Evolutionary conservation across 1,140 invertebrate species (phyloP).

Genomic region (Ips typographus): DNA sequence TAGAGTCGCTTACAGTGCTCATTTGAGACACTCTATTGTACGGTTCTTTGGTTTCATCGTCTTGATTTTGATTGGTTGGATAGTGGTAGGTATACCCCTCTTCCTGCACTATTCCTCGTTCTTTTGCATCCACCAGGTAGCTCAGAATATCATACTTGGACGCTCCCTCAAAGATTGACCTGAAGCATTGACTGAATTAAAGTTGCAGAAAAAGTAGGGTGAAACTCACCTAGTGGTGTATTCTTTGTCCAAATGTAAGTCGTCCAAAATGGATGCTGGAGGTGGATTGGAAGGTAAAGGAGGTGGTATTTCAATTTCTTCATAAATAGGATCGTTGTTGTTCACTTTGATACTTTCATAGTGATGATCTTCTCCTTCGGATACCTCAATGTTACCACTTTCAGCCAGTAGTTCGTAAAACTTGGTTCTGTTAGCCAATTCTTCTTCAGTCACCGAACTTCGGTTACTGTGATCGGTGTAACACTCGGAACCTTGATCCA

Average conservation of each 20-base stretch:
- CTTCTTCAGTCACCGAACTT: constrained; percentile 60
- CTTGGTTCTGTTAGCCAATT: constrained; percentile 60
- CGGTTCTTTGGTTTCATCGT: constrained; percentile 58
- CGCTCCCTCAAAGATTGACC: constrained; percentile 80
- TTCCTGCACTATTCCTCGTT: constrained; percentile 66
- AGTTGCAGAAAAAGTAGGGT: constrained; percentile 17
- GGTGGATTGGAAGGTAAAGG: constrained; percentile 74
- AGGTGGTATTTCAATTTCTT: constrained; percentile 82
- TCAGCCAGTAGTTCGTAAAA: constrained; percentile 70
- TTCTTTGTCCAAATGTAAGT: constrained; percentile 59
- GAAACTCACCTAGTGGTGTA: constrained; percentile 54
- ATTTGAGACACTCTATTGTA: constrained; percentile 57
- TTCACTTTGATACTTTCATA: constrained; percentile 76
- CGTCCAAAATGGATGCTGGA: constrained; percentile 62
- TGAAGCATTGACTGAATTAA: constrained; percentile 36
- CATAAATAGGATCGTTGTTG: constrained; percentile 78
- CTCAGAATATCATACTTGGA: constrained; percentile 87
- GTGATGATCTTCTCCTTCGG: constrained; percentile 66
- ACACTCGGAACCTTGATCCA: constrained; percentile 62
- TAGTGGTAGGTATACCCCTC: constrained; percentile 62
- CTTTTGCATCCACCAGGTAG: constrained; percentile 82
- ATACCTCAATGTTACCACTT: constrained; percentile 63
- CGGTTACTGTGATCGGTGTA: constrained; percentile 59
- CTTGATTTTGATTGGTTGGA: constrained; percentile 57
- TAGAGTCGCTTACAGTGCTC: constrained; percentile 66